Conservation (phyloP, 2,113 vertebrate genomes). For the Willisornis vidua region DNA sequence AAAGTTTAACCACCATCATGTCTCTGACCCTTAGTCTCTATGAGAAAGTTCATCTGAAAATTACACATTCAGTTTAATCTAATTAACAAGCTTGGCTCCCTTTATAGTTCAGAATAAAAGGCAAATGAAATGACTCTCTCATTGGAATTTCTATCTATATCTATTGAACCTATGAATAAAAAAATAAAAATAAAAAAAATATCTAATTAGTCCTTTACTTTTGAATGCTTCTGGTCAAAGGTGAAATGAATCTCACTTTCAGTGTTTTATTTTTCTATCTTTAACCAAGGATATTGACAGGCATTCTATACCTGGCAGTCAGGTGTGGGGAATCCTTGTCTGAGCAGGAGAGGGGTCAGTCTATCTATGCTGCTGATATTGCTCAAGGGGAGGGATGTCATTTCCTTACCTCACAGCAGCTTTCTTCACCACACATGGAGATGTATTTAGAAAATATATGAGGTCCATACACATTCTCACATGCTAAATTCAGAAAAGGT, state of each 20-base stretch:
- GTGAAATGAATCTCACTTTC: neutral
- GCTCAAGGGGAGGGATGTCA: neutral
- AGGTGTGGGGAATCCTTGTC: neutral
- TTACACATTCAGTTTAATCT: neutral
- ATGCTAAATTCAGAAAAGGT: neutral
- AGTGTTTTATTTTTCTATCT: neutral
- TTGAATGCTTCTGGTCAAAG: neutral
- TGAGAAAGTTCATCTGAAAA: neutral
- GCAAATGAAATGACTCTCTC: neutral
- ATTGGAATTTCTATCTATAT: neutral
- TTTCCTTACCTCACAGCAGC: neutral
- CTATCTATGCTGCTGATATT: fast-evolving
- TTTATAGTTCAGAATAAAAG: neutral
- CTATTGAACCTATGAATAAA: neutral
- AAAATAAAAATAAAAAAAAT: neutral
- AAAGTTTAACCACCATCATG: conserved; percentile 10
- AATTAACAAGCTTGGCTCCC: neutral
- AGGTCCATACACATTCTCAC: neutral
- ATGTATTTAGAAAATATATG: neutral
- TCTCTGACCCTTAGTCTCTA: neutral
- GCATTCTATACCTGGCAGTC: neutral
- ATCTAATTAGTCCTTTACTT: neutral
- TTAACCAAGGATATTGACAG: neutral
- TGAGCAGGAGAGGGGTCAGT: neutral
- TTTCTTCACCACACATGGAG: neutral